Percentiles rank a stretch among this genome's conserved stretches.
Evolutionary conservation across 2,113 vertebrate genomes (phyloP).

Genomic region (Odocoileus hemionus): DNA sequence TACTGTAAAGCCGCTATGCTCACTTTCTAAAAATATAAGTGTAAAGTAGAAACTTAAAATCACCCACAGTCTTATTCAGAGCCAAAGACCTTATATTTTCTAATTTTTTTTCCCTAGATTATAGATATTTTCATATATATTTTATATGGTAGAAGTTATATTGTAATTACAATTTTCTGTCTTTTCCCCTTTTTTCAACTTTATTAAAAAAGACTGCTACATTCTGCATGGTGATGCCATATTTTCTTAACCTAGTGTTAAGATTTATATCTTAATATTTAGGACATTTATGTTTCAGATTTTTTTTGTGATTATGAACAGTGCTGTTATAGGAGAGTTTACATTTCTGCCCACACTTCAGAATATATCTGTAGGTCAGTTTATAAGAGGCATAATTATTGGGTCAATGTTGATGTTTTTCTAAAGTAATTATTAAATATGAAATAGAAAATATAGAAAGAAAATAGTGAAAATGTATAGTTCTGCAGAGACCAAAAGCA

Average conservation of each 20-base stretch:
- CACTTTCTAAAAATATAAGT: neutral
- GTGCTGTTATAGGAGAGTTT: neutral
- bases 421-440: neutral
- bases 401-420: neutral
- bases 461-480: neutral
- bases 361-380: neutral
- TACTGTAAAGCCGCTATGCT: neutral
- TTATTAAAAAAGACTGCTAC: neutral
- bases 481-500: neutral
- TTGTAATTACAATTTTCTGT: neutral
- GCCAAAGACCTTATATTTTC: neutral
- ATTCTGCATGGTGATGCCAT: neutral
- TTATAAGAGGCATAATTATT: conserved; percentile 3
- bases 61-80: neutral
- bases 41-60: conserved; percentile 19
- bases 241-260: neutral
- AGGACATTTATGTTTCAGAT: neutral
- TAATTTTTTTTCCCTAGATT: neutral
- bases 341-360: neutral
- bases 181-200: neutral
- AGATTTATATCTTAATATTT: neutral
- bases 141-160: neutral
- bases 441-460: neutral
- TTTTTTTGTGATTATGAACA: neutral
- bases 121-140: neutral